A percentile compares a stretch with the other conserved stretches of the same genome.
phyloP scores from a whole-genome alignment of 2,888 invertebrate genomes.

The Dolichomitus sp. region DNA sequence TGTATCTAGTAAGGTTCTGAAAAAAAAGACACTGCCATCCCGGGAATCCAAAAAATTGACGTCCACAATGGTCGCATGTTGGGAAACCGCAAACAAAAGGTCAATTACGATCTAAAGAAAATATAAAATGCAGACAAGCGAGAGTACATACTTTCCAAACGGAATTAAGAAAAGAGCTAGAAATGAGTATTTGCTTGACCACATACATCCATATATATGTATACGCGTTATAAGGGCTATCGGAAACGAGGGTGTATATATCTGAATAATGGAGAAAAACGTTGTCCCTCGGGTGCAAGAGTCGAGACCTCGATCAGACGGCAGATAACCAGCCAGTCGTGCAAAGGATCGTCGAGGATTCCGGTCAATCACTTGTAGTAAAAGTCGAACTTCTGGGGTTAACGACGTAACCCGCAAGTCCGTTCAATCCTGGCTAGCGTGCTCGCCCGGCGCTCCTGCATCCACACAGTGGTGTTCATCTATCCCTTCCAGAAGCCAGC shows the following conservation, averaged over 20 bases:
- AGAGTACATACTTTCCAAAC: too few species aligned
- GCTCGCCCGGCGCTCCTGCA: conserved; percentile 20
- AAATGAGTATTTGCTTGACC: neutral
- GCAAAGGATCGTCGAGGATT: conserved; percentile 54
- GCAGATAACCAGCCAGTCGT: conserved; percentile 52
- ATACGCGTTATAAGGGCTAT: neutral
- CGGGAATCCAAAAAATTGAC: too few species aligned
- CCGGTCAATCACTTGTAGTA: conserved; percentile 65
- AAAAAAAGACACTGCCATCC: too few species aligned
- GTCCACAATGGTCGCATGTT: too few species aligned
- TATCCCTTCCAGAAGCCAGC: conserved; percentile 16
- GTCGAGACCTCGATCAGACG: conserved; percentile 60
- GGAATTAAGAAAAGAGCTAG: too few species aligned
- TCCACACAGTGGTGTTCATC: conserved; percentile 20
- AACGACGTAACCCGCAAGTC: conserved; percentile 57
- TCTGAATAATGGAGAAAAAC: conserved; percentile 55
- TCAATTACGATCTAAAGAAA: too few species aligned
- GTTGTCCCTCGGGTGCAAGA: conserved; percentile 39
- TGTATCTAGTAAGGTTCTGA: too few species aligned
- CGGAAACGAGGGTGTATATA: conserved; percentile 29
- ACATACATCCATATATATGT: neutral
- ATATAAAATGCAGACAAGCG: too few species aligned
- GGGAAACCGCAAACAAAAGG: too few species aligned
- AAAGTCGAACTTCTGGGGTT: conserved; percentile 66
- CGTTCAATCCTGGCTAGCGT: conserved; percentile 12